Conservation (phyloP, 2,797 vertebrate genomes). For the Notolepis coatsorum region DNA sequence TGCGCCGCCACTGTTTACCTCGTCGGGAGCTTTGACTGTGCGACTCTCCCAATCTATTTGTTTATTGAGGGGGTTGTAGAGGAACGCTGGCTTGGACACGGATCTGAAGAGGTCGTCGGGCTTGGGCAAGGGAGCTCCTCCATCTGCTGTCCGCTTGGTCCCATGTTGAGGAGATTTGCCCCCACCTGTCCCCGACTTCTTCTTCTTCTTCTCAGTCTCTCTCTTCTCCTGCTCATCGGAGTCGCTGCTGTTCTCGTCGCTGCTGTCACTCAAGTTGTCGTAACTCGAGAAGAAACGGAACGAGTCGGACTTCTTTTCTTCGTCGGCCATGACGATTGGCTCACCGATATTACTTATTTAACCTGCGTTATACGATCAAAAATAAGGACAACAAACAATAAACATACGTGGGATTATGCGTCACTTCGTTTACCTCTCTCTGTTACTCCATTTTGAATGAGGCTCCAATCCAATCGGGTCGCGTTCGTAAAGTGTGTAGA, state of each 20-base stretch:
- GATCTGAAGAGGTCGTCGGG: conserved; percentile 92
- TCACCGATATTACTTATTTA: fast-evolving
- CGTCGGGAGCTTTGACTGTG: conserved; percentile 89
- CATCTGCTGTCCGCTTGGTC: conserved; percentile 55
- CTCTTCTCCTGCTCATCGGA: conserved; percentile 64
- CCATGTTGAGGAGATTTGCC: conserved; percentile 44
- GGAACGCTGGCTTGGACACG: conserved; percentile 90
- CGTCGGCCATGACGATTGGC: conserved; percentile 79
- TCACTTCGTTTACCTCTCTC: neutral
- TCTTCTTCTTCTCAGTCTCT: conserved; percentile 43
- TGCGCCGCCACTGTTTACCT: too few relatives aligned
- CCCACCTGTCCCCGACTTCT: conserved; percentile 49
- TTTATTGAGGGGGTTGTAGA: conserved; percentile 92
- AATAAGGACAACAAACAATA: neutral
- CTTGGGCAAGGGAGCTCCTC: conserved; percentile 78
- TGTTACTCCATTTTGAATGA: conserved; percentile 78
- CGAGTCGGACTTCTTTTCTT: conserved; percentile 84
- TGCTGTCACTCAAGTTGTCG: conserved; percentile 84
- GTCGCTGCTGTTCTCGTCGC: conserved; percentile 68
- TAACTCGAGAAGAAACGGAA: conserved; percentile 92
- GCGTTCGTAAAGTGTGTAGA: too few relatives aligned
- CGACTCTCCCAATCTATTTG: conserved; percentile 95
- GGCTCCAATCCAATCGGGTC: conserved; percentile 71
- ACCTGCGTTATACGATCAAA: neutral
- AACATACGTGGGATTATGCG: neutral